Percentiles rank a stretch among this genome's conserved stretches.
phyloP scores from a whole-genome alignment of 2,797 vertebrate genomes.

The Leptoclinus maculatus region DNA sequence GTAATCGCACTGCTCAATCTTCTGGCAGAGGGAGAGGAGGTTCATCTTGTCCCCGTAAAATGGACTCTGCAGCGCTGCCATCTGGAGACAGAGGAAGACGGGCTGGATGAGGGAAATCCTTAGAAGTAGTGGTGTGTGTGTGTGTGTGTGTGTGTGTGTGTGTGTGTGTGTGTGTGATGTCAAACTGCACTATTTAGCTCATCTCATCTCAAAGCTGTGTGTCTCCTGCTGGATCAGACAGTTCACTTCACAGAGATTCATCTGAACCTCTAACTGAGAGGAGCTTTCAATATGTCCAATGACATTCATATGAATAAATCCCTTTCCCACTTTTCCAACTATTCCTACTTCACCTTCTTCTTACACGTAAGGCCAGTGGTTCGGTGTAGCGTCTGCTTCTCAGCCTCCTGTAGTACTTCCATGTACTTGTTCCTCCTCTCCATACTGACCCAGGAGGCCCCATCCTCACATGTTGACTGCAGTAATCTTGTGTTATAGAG shows the following conservation, averaged over 20 bases:
- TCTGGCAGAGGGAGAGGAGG: constrained; percentile 95
- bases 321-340: neutral
- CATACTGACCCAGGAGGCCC: no score
- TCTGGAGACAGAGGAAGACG: constrained; percentile 78
- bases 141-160: neutral
- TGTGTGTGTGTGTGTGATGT: neutral
- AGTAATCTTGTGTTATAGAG: no score
- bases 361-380: neutral
- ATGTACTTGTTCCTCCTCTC: no score
- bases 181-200: no score
- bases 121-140: neutral
- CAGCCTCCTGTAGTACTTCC: no score
- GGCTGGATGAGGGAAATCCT: neutral
- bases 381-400: neutral
- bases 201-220: no score
- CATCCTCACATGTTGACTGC: neutral
- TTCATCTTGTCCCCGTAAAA: constrained; percentile 99
- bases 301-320: no score
- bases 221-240: no score
- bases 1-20: constrained; percentile 97
- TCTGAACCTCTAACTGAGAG: no score
- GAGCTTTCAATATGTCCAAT: no score
- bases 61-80: constrained; percentile 96
- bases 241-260: no score
- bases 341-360: neutral